These are phyloP conservation scores for Pteropus alecto DNA, from an alignment of 2,113 vertebrate genomes.

Conservation along the genomic window DNA sequence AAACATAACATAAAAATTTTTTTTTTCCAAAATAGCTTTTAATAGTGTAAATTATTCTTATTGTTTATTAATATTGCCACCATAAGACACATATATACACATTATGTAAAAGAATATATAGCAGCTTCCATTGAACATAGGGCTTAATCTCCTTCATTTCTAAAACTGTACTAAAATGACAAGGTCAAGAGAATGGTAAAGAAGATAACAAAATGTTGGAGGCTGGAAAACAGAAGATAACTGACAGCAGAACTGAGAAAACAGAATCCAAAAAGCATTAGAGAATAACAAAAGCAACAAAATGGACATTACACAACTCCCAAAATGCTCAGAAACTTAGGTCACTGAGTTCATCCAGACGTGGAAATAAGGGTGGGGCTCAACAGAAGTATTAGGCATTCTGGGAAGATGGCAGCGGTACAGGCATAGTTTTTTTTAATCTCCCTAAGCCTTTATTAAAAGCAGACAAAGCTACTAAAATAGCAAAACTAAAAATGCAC, in stretches of 20 bases:
- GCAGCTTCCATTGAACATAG: neutral
- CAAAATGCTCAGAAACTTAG: neutral
- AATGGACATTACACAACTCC: neutral
- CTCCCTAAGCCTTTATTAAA: neutral
- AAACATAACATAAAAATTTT: neutral
- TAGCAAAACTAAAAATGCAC: neutral
- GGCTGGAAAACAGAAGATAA: neutral
- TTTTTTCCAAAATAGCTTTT: constrained; percentile 7
- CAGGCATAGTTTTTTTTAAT: neutral
- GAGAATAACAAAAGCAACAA: neutral
- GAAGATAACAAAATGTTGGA: neutral
- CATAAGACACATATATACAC: neutral
- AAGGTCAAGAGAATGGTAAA: neutral
- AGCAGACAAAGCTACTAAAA: neutral
- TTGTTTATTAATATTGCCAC: neutral
- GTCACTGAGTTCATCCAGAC: neutral
- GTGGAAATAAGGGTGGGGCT: neutral
- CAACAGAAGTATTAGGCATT: neutral
- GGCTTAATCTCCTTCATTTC: neutral
- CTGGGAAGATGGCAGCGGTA: neutral
- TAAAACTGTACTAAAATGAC: neutral
- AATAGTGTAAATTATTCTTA: neutral
- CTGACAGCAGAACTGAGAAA: neutral
- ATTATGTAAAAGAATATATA: neutral
- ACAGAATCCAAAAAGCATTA: neutral